Evolutionary conservation across 2,797 vertebrate species (phyloP), one percentile per base, ranked within the genome.

Genomic region (Chloroceryle amazona): DNA sequence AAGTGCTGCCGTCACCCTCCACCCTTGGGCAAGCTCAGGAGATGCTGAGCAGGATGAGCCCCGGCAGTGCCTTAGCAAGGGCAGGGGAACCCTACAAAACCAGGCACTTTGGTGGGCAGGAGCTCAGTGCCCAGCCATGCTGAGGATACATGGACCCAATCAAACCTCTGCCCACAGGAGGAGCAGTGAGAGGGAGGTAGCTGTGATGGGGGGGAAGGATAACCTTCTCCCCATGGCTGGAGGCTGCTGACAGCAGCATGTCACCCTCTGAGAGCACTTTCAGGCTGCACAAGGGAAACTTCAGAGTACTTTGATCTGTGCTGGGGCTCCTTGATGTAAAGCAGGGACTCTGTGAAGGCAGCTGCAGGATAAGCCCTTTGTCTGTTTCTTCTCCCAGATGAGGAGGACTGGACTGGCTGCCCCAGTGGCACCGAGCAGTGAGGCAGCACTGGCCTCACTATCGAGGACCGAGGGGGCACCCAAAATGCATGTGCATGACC

Each of bases 111-210:
- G 3, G 25, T 9, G 37, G 63, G 44, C 1, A 4, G 58, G n/a
- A 72, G 41, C 47, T 41, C 4, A 1, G 52, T 35, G 67, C 47
- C 0, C 0, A 66, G 71, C 4, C 3, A 10, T 11, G 33, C 35
- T 0, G 0, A 58, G 49, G 42, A n/a, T 37, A 28, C 1, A 0
- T 29, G 31, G 61, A 28, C 47, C 61, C 1, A 0, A 18, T 31
- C 16, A 17, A 63, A 60, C 0, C 1, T 63, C 74, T 26, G 57
- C 58, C 31, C 0, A 1, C 0, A 0, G 37, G 35, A 22, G 3
- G 11, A 57, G 37, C 1, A 1, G 62, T 0, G 6, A 35, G 60
- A 44, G 79, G 67, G 39, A 72, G 76, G 72, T 26, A 55, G 21
- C 55, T 17, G 46, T 49, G 78, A 28, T 60, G 42, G 13, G 28